A percentile compares a stretch with the other conserved stretches of the same genome.
These are phyloP conservation scores for Ardeotis arabs DNA, from an alignment of 2,113 vertebrate genomes.

Conservation along the genomic window DNA sequence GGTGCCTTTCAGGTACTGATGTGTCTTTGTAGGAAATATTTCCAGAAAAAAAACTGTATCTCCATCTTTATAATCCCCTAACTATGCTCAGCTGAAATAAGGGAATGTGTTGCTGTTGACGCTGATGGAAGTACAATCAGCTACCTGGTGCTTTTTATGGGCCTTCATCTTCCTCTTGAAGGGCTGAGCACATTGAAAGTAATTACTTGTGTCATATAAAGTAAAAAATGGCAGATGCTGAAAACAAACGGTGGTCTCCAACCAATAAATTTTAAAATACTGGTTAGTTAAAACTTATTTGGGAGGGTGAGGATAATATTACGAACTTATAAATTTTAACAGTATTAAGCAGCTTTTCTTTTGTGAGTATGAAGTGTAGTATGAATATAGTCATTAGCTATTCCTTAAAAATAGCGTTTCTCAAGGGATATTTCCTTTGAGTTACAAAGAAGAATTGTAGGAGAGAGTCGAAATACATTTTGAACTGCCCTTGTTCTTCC, in stretches of 20 bases:
- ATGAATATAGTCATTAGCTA: neutral
- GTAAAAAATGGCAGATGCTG: neutral
- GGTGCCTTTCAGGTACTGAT: neutral
- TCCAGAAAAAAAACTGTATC: neutral
- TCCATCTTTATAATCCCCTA: neutral
- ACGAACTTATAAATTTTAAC: neutral
- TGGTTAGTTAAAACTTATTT: neutral
- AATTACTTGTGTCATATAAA: neutral
- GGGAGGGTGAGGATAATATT: neutral
- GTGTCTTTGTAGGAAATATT: neutral
- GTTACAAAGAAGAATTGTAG: neutral
- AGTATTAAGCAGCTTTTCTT: neutral
- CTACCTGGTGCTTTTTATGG: neutral
- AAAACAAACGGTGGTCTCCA: neutral
- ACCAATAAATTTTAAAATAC: neutral
- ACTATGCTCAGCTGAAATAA: neutral
- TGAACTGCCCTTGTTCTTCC: neutral
- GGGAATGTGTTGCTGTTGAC: neutral
- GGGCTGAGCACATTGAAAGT: neutral
- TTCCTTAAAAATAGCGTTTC: neutral
- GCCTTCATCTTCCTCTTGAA: neutral
- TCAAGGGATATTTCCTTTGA: neutral
- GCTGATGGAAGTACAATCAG: neutral
- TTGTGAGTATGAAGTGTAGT: neutral
- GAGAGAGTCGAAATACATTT: neutral